Percentiles rank a stretch among this genome's conserved stretches.
Conservation (phyloP, 2,888 invertebrate genomes). For the Mechanitis messenoides region DNA sequence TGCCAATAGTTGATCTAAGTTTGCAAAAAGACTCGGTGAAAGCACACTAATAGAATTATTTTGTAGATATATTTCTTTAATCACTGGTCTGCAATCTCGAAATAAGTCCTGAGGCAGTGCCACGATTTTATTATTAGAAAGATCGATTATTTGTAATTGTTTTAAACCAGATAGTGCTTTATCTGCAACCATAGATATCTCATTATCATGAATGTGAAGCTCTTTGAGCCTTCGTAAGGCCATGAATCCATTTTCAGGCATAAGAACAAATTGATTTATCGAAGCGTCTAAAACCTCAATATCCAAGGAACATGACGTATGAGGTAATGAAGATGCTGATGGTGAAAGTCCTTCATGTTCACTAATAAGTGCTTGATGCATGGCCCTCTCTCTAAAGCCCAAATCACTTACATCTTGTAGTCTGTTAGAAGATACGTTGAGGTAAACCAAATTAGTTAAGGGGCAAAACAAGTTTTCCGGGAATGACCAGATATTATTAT, state of each 20-base stretch:
- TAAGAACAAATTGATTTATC: slow-evolving; percentile 87
- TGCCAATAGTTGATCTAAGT: slow-evolving; percentile 86
- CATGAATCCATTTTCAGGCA: slow-evolving; percentile 90
- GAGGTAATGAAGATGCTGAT: slow-evolving; percentile 59
- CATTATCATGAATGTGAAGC: slow-evolving; percentile 90
- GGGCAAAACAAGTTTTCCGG: slow-evolving; percentile 91
- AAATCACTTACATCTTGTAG: slow-evolving; percentile 92
- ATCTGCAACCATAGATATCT: slow-evolving; percentile 91
- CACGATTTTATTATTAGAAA: slow-evolving; percentile 93
- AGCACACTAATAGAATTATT: slow-evolving; percentile 93
- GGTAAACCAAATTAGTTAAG: slow-evolving; percentile 83
- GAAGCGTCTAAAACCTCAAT: slow-evolving; percentile 90
- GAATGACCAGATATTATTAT: slow-evolving; percentile 93
- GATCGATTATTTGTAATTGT: slow-evolving; percentile 88
- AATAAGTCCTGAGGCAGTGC: slow-evolving; percentile 91
- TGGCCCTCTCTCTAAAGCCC: slow-evolving; percentile 85
- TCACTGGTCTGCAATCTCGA: slow-evolving; percentile 84
- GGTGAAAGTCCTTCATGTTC: slow-evolving; percentile 72
- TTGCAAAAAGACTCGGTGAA: slow-evolving; percentile 90
- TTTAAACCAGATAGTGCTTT: slow-evolving; percentile 87
- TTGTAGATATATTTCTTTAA: slow-evolving; percentile 92
- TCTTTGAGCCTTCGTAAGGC: slow-evolving; percentile 85
- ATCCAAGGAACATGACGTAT: slow-evolving; percentile 83
- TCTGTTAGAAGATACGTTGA: slow-evolving; percentile 92
- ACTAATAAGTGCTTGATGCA: slow-evolving; percentile 80